phyloP scores from a whole-genome alignment of 2,797 vertebrate genomes.

The Danio albolineatus region DNA sequence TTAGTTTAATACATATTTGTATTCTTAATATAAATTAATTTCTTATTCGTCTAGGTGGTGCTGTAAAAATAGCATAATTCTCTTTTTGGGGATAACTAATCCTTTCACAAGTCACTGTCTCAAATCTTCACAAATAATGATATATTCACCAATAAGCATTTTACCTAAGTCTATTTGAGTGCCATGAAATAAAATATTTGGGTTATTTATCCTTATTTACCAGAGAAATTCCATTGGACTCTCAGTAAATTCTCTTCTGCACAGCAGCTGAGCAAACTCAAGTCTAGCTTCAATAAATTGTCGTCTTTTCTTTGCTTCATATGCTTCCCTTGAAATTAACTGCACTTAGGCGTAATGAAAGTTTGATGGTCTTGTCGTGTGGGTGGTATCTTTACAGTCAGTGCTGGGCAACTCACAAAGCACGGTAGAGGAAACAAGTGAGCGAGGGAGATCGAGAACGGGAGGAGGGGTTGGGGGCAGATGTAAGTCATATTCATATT shows the following conservation, averaged over 20 bases:
- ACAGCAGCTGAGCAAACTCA: conserved; percentile 14
- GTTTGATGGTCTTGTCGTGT: conserved; percentile 54
- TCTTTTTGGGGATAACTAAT: too few species aligned
- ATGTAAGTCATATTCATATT: conserved; percentile 79
- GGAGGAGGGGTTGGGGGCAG: conserved; percentile 69
- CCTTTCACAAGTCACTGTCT: background rate
- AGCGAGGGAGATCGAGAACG: conserved; percentile 54
- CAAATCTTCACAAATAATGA: background rate
- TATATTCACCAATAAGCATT: background rate
- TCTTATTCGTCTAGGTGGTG: too few species aligned
- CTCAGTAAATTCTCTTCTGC: background rate
- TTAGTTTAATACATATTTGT: too few species aligned
- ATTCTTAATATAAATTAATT: too few species aligned
- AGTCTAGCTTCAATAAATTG: conserved; percentile 42
- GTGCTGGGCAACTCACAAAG: conserved; percentile 1
- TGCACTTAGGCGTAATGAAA: conserved; percentile 59
- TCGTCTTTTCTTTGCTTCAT: conserved; percentile 50
- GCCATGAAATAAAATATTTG: background rate
- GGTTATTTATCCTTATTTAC: conserved; percentile 18
- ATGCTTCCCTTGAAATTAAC: conserved; percentile 54
- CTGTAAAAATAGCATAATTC: too few species aligned
- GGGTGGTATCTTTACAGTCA: conserved; percentile 46
- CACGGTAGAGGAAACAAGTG: conserved; percentile 17
- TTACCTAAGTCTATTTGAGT: too few species aligned
- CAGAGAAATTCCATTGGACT: conserved; percentile 8